Evolutionary conservation across 2,888 invertebrate species (phyloP), one percentile per base, ranked within the genome.

Genomic region (Polymixis flavicincta): DNA sequence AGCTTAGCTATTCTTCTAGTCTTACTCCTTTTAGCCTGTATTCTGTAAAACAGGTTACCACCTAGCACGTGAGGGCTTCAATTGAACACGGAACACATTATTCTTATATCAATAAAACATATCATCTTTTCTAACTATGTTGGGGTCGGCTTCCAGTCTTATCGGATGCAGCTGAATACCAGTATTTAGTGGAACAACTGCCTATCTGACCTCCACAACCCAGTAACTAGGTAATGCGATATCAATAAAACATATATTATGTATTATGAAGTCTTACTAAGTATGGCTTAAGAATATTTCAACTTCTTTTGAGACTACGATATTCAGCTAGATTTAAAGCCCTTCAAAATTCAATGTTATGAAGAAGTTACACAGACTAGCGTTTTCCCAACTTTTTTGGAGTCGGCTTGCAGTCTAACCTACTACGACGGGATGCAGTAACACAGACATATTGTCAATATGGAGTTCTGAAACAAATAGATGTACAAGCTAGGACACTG

Each of bases 401-500:
- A n/a, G n/a, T 50, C 32, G 3, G 50, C 50, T 66, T 50, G 17
- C 32, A 66, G 32, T 66, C 28, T 50, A 66, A 50, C n/a, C 11
- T 37, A 37, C 37, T 37, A 37, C 37, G 37, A 37, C 37, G 37
- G 32, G 65, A 50, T 66, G 32, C 14, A 50, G 45, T 65, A 11
- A 50, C 22, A 50, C 32, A 50, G 14, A 65, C 9, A n/a, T 50
- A 48, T 28, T 22, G 28, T 54, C 8, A 25, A 64, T 28, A 37
- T 37, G 25, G 3, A 37, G 45, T 14, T 28, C 60, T 50, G 78
- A 17, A 67, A 71, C 52, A 67, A 59, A 78, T 17, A 55, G 19
- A 63, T 66, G 61, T 74, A 45, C 70, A 74, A 74, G 74, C 80
- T 73, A 63, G 71, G 79, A 79, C 54, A 66, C 65, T 37, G 55